Base-by-base conservation (phyloP, 2,113 vertebrate genomes). In the Macroglossus sobrinus region DNA sequence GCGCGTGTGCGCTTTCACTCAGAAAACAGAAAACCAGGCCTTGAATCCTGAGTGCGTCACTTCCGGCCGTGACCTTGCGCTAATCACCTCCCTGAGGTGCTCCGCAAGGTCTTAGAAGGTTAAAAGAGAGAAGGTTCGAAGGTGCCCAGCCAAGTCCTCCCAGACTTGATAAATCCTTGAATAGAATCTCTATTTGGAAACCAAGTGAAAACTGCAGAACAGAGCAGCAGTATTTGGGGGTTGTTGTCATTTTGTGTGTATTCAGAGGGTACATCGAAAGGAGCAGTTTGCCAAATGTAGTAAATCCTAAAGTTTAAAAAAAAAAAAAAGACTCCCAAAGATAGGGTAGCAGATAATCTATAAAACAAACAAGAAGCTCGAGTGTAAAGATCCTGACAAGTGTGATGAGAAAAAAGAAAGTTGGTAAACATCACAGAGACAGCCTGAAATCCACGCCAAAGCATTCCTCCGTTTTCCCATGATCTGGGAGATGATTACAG, bases 1-100 rank as follows among this genome's bases (percentile, higher is more conserved):
- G n/a, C 2, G 2, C 0, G 0, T 4, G 0, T 4, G 2, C 3
- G 24, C 15, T 53, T 5, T 18, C 13, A 2, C 26, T 43, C 50
- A 35, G 57, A 40, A 30, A 40, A 3, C 1, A 26, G 88, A 80
- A 53, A 82, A 30, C 8, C 0, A 7, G 10, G 24, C 16, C 57
- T n/a, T 57, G 19, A 8, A 28, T 69, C 26, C 82, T 15, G 12
- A 21, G 57, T 5, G 10, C 9, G 38, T 45, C 0, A 0, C 40
- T 26, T 24, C n/a, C n/a, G 3, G 61, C 14, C 35, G 11, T 50
- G 4, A n/a, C 64, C 22, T 35, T 6, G 30, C 50, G 26, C 11
- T 26, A 13, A 55, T 28, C 68, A 11, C 43, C 69, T 57, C 43
- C 47, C 21, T 0, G 45, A 50, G 33, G 74, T 24, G 45, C 16